These are phyloP conservation scores for Balaenoptera acutorostrata DNA, from an alignment of 2,113 vertebrate genomes.

Conservation along the genomic window DNA sequence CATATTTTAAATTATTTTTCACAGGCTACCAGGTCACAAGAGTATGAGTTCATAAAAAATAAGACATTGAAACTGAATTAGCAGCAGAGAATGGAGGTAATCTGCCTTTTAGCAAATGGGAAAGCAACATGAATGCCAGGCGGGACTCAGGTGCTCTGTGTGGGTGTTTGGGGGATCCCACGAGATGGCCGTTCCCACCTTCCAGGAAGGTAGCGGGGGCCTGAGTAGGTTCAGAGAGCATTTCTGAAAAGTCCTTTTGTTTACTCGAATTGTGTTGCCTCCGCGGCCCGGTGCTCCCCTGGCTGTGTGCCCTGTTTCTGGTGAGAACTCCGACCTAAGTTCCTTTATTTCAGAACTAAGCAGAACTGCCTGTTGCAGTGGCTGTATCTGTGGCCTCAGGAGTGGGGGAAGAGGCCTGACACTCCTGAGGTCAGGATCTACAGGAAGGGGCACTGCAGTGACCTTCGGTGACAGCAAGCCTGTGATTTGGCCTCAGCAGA, in stretches of 20 bases:
- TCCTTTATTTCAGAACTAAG: not conserved
- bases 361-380: not conserved
- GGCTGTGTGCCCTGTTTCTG: not conserved
- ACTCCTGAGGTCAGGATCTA: not conserved
- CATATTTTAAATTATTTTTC: not conserved
- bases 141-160: rapidly evolving
- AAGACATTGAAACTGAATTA: not conserved
- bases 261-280: not conserved
- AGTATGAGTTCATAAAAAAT: not conserved
- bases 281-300: too few relatives aligned
- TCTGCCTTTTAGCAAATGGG: not conserved
- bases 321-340: not conserved
- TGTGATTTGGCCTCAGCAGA: not conserved
- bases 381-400: not conserved
- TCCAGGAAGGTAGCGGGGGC: not conserved
- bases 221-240: not conserved
- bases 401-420: not conserved
- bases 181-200: rapidly evolving
- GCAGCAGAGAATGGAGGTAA: not conserved
- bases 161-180: too few relatives aligned
- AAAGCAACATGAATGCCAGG: rapidly evolving
- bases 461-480: not conserved
- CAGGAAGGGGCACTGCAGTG: rapidly evolving
- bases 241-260: not conserved
- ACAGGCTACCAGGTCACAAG: not conserved